Conservation (phyloP, 2,888 invertebrate genomes). For the Geophilus truncorum region DNA sequence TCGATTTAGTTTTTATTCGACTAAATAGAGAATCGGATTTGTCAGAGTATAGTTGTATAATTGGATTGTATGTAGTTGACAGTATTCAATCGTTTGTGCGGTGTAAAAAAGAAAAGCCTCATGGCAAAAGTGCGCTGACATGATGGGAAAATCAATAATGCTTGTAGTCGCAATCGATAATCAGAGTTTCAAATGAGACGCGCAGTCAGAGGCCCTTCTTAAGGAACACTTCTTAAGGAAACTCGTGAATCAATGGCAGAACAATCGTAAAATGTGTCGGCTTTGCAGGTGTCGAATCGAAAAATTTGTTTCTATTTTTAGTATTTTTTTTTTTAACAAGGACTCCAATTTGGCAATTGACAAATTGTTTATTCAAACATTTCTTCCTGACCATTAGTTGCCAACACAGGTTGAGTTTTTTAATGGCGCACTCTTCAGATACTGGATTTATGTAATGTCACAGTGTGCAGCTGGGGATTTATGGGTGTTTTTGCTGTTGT, state of each 20-base stretch:
- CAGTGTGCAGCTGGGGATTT: no score
- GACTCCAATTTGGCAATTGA: neutral
- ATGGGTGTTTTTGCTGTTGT: no score
- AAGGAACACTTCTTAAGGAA: neutral
- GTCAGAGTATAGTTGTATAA: neutral
- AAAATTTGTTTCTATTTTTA: no score
- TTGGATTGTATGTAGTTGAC: neutral
- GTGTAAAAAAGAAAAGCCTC: neutral
- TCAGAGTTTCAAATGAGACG: conserved; percentile 15
- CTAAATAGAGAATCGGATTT: neutral
- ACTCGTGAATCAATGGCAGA: neutral
- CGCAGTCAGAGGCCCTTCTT: neutral
- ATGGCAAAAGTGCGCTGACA: conserved; percentile 15
- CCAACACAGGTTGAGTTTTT: no score
- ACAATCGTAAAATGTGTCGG: neutral
- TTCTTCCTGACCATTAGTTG: no score
- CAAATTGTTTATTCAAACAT: neutral
- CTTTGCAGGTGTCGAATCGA: neutral
- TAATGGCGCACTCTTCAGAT: no score
- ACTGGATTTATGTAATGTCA: no score
- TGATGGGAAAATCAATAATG: conserved; percentile 15
- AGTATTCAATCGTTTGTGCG: neutral
- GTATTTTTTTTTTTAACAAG: neutral
- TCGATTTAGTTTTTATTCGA: neutral
- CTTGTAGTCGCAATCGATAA: conserved; percentile 18